Percentiles rank a stretch among this genome's conserved stretches.
Evolutionary conservation across 2,113 vertebrate genomes (phyloP).

Genomic region (Neolamprologus kungweensis): DNA sequence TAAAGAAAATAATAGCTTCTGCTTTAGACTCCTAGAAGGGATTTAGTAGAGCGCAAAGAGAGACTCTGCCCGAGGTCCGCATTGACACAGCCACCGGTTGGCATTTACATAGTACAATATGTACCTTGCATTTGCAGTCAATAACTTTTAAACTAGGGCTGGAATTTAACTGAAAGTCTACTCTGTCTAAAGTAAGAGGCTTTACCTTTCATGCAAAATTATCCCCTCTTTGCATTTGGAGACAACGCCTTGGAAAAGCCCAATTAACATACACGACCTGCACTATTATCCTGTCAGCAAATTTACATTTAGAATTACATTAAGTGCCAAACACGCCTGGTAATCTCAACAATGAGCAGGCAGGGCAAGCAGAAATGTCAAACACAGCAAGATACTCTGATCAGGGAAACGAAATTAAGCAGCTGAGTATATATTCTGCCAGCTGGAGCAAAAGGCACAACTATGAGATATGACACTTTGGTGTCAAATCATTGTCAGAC

Average conservation of each 20-base stretch:
- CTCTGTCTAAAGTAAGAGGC: neutral
- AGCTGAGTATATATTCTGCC: neutral
- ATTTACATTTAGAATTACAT: neutral
- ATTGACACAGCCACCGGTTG: slow-evolving; percentile 10
- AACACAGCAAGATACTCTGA: neutral
- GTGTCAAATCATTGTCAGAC: neutral
- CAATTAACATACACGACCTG: neutral
- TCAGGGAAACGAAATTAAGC: neutral
- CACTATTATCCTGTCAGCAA: neutral
- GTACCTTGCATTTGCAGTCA: neutral
- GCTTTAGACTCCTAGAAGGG: neutral
- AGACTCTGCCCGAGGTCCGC: slow-evolving; percentile 20
- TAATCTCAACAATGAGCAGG: neutral
- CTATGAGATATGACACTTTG: neutral
- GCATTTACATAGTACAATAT: neutral
- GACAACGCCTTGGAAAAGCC: slow-evolving; percentile 10
- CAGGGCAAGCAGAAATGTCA: neutral
- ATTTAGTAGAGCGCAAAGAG: neutral
- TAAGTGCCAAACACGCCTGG: neutral
- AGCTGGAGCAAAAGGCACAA: neutral
- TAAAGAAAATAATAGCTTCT: neutral
- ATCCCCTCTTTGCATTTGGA: neutral
- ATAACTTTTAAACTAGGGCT: neutral
- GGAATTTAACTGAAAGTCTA: neutral
- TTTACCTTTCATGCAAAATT: neutral